Evolutionary conservation across 30 jellyfish, hydroid and myxozoan genomes (phyloP).

Genomic region (Hydractinia echinata): DNA sequence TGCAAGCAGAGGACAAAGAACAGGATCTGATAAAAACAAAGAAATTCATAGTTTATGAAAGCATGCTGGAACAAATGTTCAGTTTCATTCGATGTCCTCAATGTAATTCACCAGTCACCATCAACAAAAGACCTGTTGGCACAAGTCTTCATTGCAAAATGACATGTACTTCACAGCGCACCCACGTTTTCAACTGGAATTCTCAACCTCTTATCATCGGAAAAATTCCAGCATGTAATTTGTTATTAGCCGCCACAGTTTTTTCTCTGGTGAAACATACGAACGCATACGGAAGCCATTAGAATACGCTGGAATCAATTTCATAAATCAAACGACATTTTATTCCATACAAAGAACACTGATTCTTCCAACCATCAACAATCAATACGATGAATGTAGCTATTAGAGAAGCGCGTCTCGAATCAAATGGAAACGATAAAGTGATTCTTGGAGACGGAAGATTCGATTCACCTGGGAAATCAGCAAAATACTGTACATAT

Average conservation of each 20-base stretch:
- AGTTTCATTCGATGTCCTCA: not conserved
- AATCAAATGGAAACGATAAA: not conserved
- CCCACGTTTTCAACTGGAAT: not conserved
- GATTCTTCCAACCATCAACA: not conserved
- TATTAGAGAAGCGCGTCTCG: not conserved
- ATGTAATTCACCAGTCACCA: not conserved
- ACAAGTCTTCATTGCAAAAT: not conserved
- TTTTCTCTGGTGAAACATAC: not conserved
- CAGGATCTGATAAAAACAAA: not conserved
- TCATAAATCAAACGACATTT: not conserved
- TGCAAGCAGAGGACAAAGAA: not conserved
- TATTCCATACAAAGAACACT: slow-evolving; percentile 1
- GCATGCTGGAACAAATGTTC: slow-evolving; percentile 1
- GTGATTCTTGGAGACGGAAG: slow-evolving; percentile 17
- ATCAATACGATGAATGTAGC: not conserved
- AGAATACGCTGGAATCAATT: not conserved
- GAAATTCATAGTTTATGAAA: slow-evolving; percentile 3
- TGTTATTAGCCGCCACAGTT: not conserved
- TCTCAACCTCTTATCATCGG: not conserved
- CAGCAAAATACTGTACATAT: slow-evolving; percentile 14
- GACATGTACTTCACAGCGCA: not conserved
- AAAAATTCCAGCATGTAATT: slow-evolving; percentile 14
- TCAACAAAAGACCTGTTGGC: not conserved
- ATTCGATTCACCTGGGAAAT: slow-evolving; percentile 22
- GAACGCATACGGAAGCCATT: not conserved